A percentile compares a stretch with the other conserved stretches of the same genome.
Conservation (phyloP, 2,797 vertebrate species). For the Danio aesculapii region DNA sequence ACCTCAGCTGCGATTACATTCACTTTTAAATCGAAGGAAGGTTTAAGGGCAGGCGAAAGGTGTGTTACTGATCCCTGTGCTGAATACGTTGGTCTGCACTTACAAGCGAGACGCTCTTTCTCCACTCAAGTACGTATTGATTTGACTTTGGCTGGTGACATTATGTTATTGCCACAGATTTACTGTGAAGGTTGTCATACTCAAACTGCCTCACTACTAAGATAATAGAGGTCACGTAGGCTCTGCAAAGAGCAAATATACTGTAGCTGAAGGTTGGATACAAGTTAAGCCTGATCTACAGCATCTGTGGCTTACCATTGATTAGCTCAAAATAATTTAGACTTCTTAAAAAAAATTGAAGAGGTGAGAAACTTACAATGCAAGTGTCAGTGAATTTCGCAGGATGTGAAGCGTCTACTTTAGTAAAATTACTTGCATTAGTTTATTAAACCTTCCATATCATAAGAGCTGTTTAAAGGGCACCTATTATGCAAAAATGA, state of each 20-base stretch:
- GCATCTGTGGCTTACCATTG: background rate
- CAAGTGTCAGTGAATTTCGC: background rate
- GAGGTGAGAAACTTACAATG: background rate
- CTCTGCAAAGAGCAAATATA: conserved; percentile 65
- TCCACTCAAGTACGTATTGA: conserved; percentile 79
- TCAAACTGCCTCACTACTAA: conserved; percentile 64
- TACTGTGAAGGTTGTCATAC: conserved; percentile 73
- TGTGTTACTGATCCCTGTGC: conserved; percentile 12
- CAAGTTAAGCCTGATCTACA: background rate
- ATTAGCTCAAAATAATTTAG: background rate
- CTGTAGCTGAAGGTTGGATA: background rate
- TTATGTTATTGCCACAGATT: conserved; percentile 68
- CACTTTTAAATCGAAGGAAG: background rate
- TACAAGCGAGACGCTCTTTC: conserved; percentile 62
- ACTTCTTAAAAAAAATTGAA: background rate
- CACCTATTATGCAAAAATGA: too few relatives aligned
- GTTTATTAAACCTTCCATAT: too few relatives aligned
- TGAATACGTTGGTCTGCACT: conserved; percentile 1
- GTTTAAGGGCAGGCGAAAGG: conserved; percentile 35
- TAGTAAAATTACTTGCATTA: background rate
- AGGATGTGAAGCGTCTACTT: background rate
- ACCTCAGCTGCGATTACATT: conserved; percentile 24
- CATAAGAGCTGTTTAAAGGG: too few relatives aligned
- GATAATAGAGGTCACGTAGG: conserved; percentile 63
- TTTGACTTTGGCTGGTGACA: conserved; percentile 74